Conservation (phyloP, 2,113 vertebrate species). For the Rattus norvegicus region GRCr8 NC_086022.1:60665001-60665500, state of each 20-base stretch:
- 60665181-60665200: conserved; percentile 1
- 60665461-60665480: conserved; percentile 51
- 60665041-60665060: conserved; percentile 20
- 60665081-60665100: conserved; percentile 33
- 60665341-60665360: conserved; percentile 22
- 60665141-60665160: background rate
- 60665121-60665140: conserved; percentile 35
- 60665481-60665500: conserved; percentile 59
- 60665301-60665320: conserved; percentile 76
- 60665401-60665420: conserved; percentile 75
- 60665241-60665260: conserved; percentile 65
- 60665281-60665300: conserved; percentile 80
- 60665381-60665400: conserved; percentile 62
- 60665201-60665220: background rate
- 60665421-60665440: conserved; percentile 70
- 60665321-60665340: conserved; percentile 28
- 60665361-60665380: conserved; percentile 64
- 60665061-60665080: conserved; percentile 38
- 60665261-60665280: conserved; percentile 71
- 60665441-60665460: conserved; percentile 67
- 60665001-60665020: background rate
- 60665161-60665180: background rate
- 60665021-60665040: conserved; percentile 65
- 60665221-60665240: conserved; percentile 38
- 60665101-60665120: conserved; percentile 7